phyloP scores from a whole-genome alignment of 2,888 invertebrate genomes.

The Hymenopus coronatus region DNA sequence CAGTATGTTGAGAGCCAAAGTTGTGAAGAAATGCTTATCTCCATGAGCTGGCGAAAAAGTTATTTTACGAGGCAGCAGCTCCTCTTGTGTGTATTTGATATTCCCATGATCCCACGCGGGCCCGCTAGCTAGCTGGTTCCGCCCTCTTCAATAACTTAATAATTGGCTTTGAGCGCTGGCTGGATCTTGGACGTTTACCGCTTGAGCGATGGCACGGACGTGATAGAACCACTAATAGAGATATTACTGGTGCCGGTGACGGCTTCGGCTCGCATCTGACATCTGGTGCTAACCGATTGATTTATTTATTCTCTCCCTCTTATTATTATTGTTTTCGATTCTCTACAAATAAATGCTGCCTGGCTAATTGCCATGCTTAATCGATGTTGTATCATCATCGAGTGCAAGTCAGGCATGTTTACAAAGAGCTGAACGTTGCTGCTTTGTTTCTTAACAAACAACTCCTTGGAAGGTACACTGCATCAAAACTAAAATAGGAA shows the following conservation, averaged over 20 bases:
- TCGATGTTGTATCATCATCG: neutral
- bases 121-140: constrained; percentile 4
- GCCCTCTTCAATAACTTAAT: constrained; percentile 22
- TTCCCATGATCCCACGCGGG: constrained; percentile 13
- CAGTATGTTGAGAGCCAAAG: neutral
- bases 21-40: neutral
- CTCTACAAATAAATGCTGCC: neutral
- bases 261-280: neutral
- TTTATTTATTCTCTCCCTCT: neutral
- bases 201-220: constrained; percentile 23
- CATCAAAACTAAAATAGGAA: too few relatives aligned
- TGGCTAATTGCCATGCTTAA: neutral
- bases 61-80: neutral
- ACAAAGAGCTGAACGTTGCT: too few relatives aligned
- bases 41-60: neutral
- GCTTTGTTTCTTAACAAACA: too few relatives aligned
- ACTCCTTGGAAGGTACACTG: too few relatives aligned
- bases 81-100: neutral
- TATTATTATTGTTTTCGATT: constrained; percentile 5
- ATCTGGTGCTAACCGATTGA: neutral
- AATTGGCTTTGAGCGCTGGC: constrained; percentile 9
- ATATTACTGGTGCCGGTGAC: constrained; percentile 22
- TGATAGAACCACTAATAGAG: constrained; percentile 26
- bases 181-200: constrained; percentile 10
- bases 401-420: neutral